Percentiles rank a stretch among this genome's conserved stretches.
Conservation (phyloP, 2,113 vertebrate genomes). For the Lota lota region DNA sequence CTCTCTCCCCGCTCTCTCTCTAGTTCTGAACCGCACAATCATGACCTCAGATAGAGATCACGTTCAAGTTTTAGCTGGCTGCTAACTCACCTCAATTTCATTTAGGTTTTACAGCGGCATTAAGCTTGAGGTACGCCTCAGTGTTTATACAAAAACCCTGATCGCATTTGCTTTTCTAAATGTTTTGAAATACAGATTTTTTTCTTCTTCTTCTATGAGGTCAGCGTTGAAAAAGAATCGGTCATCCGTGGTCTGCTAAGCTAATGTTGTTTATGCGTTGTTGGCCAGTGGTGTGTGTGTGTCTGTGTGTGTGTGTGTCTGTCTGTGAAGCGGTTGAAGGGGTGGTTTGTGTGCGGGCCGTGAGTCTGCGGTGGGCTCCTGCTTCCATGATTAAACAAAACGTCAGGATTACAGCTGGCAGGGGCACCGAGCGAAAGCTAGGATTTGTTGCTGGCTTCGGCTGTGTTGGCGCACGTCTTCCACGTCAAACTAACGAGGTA, state of each 20-base stretch:
- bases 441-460: no score
- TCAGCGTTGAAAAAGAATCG: constrained; percentile 35
- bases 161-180: constrained; percentile 66
- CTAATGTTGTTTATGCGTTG: constrained; percentile 44
- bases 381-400: constrained; percentile 38
- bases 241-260: constrained; percentile 24
- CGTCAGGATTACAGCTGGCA: constrained; percentile 22
- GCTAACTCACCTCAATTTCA: constrained; percentile 61
- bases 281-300: constrained; percentile 16
- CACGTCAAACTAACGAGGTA: no score
- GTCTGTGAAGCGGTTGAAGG: background rate
- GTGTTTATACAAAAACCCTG: constrained; percentile 62
- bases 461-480: no score
- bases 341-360: constrained; percentile 28
- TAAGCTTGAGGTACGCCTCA: constrained; percentile 50
- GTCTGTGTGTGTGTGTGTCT: constrained; percentile 8
- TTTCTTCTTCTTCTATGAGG: constrained; percentile 45
- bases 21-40: constrained; percentile 43
- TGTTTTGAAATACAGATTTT: constrained; percentile 49
- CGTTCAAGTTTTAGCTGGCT: constrained; percentile 54
- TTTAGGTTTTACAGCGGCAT: constrained; percentile 52
- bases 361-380: constrained; percentile 34
- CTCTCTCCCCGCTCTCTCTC: background rate
- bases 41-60: constrained; percentile 66
- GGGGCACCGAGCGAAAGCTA: background rate